A percentile compares a stretch with the other conserved stretches of the same genome.
Evolutionary conservation across 2,888 invertebrate species (phyloP).

Genomic region (Clanis bilineata): DNA sequence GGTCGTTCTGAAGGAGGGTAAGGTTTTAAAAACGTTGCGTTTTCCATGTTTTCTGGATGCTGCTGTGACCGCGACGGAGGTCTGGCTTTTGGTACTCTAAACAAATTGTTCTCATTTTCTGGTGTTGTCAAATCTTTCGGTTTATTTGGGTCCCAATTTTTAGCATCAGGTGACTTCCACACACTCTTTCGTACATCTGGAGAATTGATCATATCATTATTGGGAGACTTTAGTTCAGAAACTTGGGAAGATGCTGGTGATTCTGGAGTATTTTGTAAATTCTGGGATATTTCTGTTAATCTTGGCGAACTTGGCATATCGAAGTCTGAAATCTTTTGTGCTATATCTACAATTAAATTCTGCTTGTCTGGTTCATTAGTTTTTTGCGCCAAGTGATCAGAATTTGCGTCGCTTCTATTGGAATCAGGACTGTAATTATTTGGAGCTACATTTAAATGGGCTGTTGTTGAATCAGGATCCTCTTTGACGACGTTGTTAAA

Average conservation of each 20-base stretch:
- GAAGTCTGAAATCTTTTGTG: constrained; percentile 67
- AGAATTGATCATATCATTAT: constrained; percentile 49
- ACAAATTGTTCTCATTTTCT: constrained; percentile 80
- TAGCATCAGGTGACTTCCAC: constrained; percentile 76
- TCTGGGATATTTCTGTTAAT: constrained; percentile 70
- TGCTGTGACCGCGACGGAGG: constrained; percentile 84
- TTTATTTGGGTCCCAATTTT: constrained; percentile 71
- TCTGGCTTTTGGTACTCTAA: constrained; percentile 84
- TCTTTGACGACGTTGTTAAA: constrained; percentile 84
- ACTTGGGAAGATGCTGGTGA: constrained; percentile 65
- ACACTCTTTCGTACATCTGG: constrained; percentile 63
- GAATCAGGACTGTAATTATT: constrained; percentile 80
- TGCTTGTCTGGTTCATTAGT: constrained; percentile 58
- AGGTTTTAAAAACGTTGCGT: constrained; percentile 84
- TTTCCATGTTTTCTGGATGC: constrained; percentile 72
- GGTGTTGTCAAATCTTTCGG: constrained; percentile 58
- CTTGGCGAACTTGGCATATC: constrained; percentile 74
- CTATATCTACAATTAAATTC: constrained; percentile 51
- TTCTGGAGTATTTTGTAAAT: constrained; percentile 65
- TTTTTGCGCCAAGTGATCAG: constrained; percentile 59
- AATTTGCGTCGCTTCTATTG: constrained; percentile 74
- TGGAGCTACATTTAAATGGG: constrained; percentile 72
- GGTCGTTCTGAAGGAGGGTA: constrained; percentile 82
- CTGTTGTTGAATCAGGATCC: constrained; percentile 89
- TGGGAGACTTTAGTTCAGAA: constrained; percentile 70